Evolutionary conservation across 2,888 invertebrate genomes (phyloP).

Genomic region (Nipponacmea schrenckii): DNA sequence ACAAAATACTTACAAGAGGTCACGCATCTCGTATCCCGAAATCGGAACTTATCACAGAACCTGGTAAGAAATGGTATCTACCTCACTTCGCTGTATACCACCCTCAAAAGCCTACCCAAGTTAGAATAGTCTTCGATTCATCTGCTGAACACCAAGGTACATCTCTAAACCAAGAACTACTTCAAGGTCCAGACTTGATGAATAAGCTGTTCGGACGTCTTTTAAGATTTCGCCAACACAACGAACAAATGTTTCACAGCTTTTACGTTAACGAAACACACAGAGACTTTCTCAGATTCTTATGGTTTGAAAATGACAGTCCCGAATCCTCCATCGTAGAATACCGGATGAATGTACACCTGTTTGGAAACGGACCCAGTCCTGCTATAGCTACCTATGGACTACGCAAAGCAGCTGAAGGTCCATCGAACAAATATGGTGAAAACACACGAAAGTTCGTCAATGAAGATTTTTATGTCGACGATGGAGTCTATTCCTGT

Average conservation of each 20-base stretch:
- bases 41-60: not conserved
- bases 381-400: slow-evolving; percentile 25
- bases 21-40: not conserved
- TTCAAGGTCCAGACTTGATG: slow-evolving; percentile 24
- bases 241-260: slow-evolving; percentile 23
- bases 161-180: slow-evolving; percentile 20
- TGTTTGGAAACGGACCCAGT: slow-evolving; percentile 24
- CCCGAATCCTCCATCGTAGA: slow-evolving; percentile 11
- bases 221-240: slow-evolving; percentile 20
- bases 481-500: slow-evolving; percentile 24
- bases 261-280: not conserved
- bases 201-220: slow-evolving; percentile 24
- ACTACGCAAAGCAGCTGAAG: slow-evolving; percentile 19
- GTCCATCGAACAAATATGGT: slow-evolving; percentile 13
- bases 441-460: slow-evolving; percentile 21
- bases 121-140: slow-evolving; percentile 22
- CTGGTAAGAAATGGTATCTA: not conserved
- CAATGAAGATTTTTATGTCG: slow-evolving; percentile 27
- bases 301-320: slow-evolving; percentile 26
- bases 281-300: slow-evolving; percentile 21
- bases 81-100: not conserved
- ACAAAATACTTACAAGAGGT: not conserved
- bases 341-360: slow-evolving; percentile 27
- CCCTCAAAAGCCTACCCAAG: not conserved
- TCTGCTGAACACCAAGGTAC: slow-evolving; percentile 19